These are phyloP conservation scores for Anguilla japonica DNA, from an alignment of 2,113 vertebrate species.

Conservation along the genomic window DNA sequence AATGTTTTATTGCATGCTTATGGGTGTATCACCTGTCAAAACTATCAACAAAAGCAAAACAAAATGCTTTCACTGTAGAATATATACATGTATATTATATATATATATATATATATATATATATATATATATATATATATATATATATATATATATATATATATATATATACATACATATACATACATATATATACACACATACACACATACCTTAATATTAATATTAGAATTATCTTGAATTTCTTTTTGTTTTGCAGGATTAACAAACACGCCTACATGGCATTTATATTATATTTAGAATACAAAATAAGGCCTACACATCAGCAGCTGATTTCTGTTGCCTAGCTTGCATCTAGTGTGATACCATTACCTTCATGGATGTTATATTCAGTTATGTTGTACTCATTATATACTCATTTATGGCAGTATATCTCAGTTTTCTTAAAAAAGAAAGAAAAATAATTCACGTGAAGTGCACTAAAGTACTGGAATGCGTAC, in stretches of 20 bases:
- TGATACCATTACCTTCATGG: background rate
- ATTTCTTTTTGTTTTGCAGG: background rate
- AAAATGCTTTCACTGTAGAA: conserved; percentile 9
- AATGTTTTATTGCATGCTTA: conserved; percentile 27
- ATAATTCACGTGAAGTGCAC: background rate
- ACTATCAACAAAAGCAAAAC: conserved; percentile 3
- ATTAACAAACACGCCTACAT: background rate
- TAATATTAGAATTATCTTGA: background rate
- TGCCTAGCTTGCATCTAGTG: background rate
- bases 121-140: no score
- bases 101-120: no score
- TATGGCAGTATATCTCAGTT: background rate
- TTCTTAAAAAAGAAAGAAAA: background rate
- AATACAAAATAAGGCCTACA: background rate
- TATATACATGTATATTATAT: background rate
- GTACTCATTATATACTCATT: no score
- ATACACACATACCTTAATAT: no score
- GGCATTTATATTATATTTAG: background rate
- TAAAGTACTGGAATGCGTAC: background rate
- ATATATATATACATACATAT: no score
- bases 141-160: no score
- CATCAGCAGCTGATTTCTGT: background rate
- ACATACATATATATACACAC: no score
- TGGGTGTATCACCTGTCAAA: conserved; percentile 16
- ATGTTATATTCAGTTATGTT: background rate